These are phyloP conservation scores for Camponotus floridanus DNA, from an alignment of 1,140 invertebrate species.

Conservation along the genomic window DNA sequence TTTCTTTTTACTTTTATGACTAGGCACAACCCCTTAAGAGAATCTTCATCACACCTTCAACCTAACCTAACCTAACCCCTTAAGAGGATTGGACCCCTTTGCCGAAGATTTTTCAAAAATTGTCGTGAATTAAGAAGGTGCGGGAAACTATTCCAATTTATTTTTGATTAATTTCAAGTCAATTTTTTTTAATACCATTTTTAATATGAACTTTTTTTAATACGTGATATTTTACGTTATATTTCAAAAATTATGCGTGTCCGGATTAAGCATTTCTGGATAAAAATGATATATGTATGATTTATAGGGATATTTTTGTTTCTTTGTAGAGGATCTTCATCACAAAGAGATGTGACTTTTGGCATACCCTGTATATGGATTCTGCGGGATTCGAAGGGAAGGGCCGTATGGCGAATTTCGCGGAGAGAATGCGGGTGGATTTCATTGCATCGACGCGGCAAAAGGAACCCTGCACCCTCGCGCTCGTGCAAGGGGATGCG, in stretches of 20 bases:
- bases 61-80: no score
- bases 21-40: background rate
- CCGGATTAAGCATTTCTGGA: no score
- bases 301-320: no score
- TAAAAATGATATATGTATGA: no score
- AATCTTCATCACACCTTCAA: no score
- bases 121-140: background rate
- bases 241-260: no score
- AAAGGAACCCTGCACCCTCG: conserved; percentile 63
- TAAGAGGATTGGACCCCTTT: no score
- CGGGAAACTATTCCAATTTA: no score
- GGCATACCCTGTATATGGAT: conserved; percentile 52
- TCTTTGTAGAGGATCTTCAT: background rate
- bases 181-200: no score
- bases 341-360: background rate
- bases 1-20: no score
- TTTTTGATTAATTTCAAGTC: background rate
- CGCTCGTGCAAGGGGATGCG: conserved; percentile 22
- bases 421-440: conserved; percentile 58
- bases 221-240: no score
- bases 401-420: conserved; percentile 28
- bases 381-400: conserved; percentile 58
- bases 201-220: no score
- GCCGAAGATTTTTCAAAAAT: background rate
- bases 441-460: conserved; percentile 58